Evolutionary conservation across 2,888 invertebrate species (phyloP), one percentile per base, ranked within the genome.

Genomic region (Brachyptera risi): DNA sequence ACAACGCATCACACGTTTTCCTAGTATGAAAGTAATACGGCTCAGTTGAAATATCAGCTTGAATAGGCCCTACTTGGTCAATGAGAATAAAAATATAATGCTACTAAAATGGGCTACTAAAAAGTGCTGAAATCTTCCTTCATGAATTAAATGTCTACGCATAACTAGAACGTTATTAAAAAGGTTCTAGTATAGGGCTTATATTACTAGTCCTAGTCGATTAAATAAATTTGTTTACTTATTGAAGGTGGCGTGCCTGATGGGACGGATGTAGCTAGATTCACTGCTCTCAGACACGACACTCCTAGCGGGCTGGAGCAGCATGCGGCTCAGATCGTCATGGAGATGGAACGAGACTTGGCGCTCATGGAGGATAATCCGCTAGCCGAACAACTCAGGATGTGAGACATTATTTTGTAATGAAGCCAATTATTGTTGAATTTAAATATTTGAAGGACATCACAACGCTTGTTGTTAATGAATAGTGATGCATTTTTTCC

Each of bases 321-420:
- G 62, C 81, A 83, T 69, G 84, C 84, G 1, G 79, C 81, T 59
- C 76, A 80, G 67, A 85, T 88, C 66, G 83, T 84, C 5, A 76
- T 79, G 37, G 83, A 83, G 74, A 80, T 88, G 78, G 85, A 85
- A 69, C 79, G 82, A 70, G 83, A 85, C 67, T 77, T 79, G 27
- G 75, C 78, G 35, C 76, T 87, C 19, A 86, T 87, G 85, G 82
- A 84, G 66, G 80, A 86, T 69, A 80, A 80, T 68, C 83, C 83
- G 0, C 73, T 78, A 17, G 80, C 85, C 1, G 83, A 86, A 68
- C 80, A 83, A 69, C 70, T 84, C 51, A 76, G 87, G 69, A 80
- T 83, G 85, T 85, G 68, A 68, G 70, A 31, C 31, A 11, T 31
- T 7, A 31, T 31, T 5, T 31, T 7, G 31, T n/a, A 31, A 7